Evolutionary conservation across 2,113 vertebrate genomes (phyloP), one percentile per base, ranked within the genome.

Genomic region (Lophura nycthemera): DNA sequence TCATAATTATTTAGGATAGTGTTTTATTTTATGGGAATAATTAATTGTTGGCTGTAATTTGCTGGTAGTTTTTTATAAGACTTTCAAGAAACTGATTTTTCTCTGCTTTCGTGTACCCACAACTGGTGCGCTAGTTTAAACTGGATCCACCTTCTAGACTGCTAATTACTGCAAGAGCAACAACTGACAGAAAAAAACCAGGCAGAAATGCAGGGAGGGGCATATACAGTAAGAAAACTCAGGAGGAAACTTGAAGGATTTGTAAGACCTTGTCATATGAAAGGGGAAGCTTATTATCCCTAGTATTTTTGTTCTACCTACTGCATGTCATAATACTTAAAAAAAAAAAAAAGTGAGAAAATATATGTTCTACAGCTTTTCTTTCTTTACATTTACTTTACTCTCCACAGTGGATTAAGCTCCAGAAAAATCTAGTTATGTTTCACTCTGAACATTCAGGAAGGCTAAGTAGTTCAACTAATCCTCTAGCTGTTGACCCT

Each of bases 401-500:
- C 13, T 29, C 6, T 50, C 63, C 47, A 71, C 6, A 3, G 24
- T 10, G 60, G 66, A 73, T 69, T 66, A 73, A 76, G 61, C 43
- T 82, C 50, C 56, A 73, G 78, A 45, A 73, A 87, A 21, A 30
- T 21, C 85, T 42, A 72, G 36, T 32, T 72, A 2, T 52, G 17
- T 89, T 84, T 89, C 63, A 21, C 38, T 64, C 13, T 27, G n/a
- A 82, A 57, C 6, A 24, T 11, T 79, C 4, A 1, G 70, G 75
- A 74, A 69, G 21, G 47, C 57, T 76, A 57, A 73, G 79, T 7
- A 36, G 43, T 25, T 79, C 48, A 73, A 13, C 40, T 88, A 88
- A 87, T 92, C 82, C 81, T 82, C 24, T 25, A 81, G 70, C 47
- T 74, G 77, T 85, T 92, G 84, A 91, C 59, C 40, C 72, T n/a